These are phyloP conservation scores for Struthidea cinerea DNA, from an alignment of 2,113 vertebrate species.

Conservation along the genomic window DNA sequence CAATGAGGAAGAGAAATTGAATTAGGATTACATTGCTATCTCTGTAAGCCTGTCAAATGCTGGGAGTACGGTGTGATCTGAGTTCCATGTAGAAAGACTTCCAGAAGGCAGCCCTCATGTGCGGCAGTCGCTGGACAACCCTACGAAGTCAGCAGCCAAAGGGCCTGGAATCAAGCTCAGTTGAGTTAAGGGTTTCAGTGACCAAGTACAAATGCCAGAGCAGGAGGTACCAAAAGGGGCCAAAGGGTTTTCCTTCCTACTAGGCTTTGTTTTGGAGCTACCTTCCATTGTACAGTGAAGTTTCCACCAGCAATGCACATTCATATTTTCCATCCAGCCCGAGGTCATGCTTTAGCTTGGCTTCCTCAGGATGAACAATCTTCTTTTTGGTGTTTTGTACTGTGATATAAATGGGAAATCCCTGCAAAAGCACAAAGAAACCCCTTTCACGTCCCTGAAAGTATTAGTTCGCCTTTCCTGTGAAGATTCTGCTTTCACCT, in stretches of 20 bases:
- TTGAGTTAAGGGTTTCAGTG: background rate
- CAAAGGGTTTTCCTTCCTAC: background rate
- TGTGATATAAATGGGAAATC: slow-evolving; percentile 41
- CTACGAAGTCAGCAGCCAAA: background rate
- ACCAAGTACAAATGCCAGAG: background rate
- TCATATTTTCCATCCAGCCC: slow-evolving; percentile 52
- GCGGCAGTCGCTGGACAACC: background rate
- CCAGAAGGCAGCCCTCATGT: background rate
- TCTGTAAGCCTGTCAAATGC: background rate
- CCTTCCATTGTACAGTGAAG: slow-evolving; percentile 17
- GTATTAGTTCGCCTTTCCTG: background rate
- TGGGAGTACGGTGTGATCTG: background rate
- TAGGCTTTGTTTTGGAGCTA: slow-evolving; percentile 27
- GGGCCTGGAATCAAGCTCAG: background rate
- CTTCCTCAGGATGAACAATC: slow-evolving; percentile 36
- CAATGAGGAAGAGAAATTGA: background rate
- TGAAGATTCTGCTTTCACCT: background rate
- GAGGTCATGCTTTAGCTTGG: slow-evolving; percentile 50
- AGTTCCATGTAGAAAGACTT: background rate
- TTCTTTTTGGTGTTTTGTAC: slow-evolving; percentile 55
- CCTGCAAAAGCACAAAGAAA: slow-evolving; percentile 35
- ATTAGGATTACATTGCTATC: background rate
- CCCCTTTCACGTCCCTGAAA: background rate
- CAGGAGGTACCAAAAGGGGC: background rate
- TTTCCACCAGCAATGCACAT: slow-evolving; percentile 21